Evolutionary conservation across 2,888 invertebrate genomes (phyloP).

Genomic region (Gari tellinella): DNA sequence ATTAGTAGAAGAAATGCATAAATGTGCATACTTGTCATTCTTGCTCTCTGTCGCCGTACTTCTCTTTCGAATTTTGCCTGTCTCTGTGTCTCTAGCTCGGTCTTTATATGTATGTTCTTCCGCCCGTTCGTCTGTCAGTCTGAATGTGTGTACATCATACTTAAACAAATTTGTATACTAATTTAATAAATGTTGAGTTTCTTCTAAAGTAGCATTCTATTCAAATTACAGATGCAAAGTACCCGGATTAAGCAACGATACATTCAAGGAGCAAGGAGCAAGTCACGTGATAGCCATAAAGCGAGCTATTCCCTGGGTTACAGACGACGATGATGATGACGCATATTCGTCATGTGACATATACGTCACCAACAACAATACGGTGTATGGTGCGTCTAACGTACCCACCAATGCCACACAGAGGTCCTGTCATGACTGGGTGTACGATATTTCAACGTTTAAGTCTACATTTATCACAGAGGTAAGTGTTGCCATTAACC

Average conservation of each 20-base stretch:
- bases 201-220: no score
- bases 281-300: constrained; percentile 49
- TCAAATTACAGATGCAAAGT: constrained; percentile 50
- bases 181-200: no score
- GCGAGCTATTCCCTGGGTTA: constrained; percentile 54
- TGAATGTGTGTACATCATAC: no score
- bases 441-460: constrained; percentile 63
- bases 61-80: no score
- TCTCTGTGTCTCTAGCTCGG: no score
- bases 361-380: constrained; percentile 40
- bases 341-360: constrained; percentile 35
- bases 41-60: no score
- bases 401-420: constrained; percentile 27
- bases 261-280: constrained; percentile 47
- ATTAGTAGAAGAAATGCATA: no score
- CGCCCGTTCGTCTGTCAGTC: no score
- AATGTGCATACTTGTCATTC: no score
- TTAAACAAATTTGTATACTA: no score
- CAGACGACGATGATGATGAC: constrained; percentile 30
- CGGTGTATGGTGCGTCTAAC: constrained; percentile 14
- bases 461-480: constrained; percentile 59
- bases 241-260: constrained; percentile 49
- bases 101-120: no score
- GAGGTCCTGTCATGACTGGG: constrained; percentile 55
- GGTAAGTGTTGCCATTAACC: no score